These are phyloP conservation scores for Sprattus sprattus DNA, from an alignment of 2,113 vertebrate genomes.

Conservation along the genomic window DNA sequence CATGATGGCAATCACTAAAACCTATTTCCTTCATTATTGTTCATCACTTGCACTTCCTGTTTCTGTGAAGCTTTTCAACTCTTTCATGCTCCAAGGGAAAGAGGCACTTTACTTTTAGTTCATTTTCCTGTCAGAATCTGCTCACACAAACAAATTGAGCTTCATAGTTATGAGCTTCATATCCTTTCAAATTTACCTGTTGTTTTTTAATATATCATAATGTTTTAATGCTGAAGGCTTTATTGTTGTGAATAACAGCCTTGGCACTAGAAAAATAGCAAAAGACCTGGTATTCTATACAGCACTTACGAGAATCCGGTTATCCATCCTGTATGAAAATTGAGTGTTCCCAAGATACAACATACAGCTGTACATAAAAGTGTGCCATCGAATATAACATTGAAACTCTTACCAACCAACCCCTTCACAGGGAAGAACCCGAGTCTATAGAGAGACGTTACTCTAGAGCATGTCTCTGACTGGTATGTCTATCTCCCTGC, in stretches of 20 bases:
- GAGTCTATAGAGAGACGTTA: neutral
- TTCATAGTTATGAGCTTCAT: too few relatives aligned
- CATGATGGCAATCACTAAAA: neutral
- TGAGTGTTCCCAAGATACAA: too few relatives aligned
- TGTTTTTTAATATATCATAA: too few relatives aligned
- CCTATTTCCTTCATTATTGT: neutral
- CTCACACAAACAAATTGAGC: neutral
- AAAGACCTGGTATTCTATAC: too few relatives aligned
- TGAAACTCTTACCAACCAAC: neutral
- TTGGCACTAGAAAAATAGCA: too few relatives aligned
- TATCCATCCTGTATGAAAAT: too few relatives aligned
- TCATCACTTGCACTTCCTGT: neutral
- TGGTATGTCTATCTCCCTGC: neutral
- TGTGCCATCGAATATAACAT: neutral
- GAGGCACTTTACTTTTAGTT: neutral
- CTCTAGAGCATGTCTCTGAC: neutral
- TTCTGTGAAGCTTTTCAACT: neutral
- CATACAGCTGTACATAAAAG: too few relatives aligned
- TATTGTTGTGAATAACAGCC: too few relatives aligned
- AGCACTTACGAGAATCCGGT: too few relatives aligned
- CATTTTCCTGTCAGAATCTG: neutral
- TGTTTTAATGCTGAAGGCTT: too few relatives aligned
- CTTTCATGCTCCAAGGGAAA: neutral
- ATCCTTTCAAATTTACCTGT: too few relatives aligned
- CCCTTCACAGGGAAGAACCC: neutral